A percentile compares a stretch with the other conserved stretches of the same genome.
Evolutionary conservation across 2,888 invertebrate species (phyloP).

Genomic region (Chironomus tentans): DNA sequence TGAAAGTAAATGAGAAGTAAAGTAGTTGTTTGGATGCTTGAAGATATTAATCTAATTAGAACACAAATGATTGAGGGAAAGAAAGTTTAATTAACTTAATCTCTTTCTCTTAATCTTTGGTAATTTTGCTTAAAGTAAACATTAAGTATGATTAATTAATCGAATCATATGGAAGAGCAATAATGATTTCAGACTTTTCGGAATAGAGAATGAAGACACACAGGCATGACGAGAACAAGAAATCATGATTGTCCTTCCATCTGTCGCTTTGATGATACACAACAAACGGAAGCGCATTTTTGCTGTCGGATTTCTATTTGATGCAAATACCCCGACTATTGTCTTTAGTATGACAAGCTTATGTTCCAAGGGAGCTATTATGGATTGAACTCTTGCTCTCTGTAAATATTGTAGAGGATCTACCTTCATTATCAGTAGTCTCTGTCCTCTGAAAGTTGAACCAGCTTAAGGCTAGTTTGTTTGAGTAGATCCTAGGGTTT

Average conservation of each 20-base stretch:
- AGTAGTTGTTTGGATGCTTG: not conserved
- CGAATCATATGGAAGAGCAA: conserved; percentile 1
- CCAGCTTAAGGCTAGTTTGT: no score
- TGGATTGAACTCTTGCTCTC: no score
- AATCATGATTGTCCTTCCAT: conserved; percentile 8
- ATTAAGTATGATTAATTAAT: not conserved
- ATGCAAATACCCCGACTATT: no score
- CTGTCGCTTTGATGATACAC: not conserved
- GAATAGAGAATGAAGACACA: not conserved
- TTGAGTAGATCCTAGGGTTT: no score
- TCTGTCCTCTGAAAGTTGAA: no score
- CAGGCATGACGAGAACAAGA: not conserved
- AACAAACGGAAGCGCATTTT: no score
- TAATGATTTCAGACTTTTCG: not conserved
- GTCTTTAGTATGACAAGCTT: no score
- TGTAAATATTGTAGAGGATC: no score
- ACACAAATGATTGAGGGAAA: not conserved
- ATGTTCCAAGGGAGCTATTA: no score
- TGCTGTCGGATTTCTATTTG: no score
- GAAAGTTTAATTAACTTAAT: not conserved
- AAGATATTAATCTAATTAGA: not conserved
- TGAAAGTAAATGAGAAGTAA: not conserved
- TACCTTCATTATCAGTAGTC: no score
- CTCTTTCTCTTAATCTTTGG: not conserved
- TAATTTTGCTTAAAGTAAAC: not conserved